These are phyloP conservation scores for Platyrinchus mystaceus DNA, from an alignment of 2,797 vertebrate genomes.

Conservation along the genomic window DNA sequence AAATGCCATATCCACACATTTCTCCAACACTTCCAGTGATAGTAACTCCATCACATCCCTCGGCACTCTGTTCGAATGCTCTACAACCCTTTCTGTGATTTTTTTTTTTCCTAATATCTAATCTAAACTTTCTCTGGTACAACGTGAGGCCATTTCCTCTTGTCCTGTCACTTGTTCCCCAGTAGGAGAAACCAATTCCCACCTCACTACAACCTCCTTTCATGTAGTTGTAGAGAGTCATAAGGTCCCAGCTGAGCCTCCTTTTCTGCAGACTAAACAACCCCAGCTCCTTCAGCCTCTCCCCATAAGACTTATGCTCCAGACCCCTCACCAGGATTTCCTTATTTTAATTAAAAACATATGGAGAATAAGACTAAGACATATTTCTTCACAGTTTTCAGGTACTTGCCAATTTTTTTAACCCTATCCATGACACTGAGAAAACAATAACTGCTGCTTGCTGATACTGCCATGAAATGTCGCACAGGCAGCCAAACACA, in stretches of 20 bases:
- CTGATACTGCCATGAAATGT: fast-evolving
- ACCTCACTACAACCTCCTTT: background rate
- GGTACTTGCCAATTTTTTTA: background rate
- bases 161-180: background rate
- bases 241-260: background rate
- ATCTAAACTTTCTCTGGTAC: background rate
- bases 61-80: background rate
- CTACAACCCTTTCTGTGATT: background rate
- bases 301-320: background rate
- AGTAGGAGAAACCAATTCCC: background rate
- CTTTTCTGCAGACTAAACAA: background rate
- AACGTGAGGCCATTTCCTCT: background rate
- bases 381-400: background rate
- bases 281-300: background rate
- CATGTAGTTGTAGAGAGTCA: background rate
- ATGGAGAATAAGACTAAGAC: background rate
- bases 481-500: background rate
- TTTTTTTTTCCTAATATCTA: background rate
- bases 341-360: background rate
- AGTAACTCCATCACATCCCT: background rate
- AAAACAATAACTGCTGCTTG: background rate
- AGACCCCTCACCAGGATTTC: background rate
- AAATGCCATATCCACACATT: background rate
- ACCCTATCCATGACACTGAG: background rate
- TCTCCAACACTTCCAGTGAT: background rate